Conservation (phyloP, 1,140 invertebrate genomes). For the Leptopilina boulardi region DNA sequence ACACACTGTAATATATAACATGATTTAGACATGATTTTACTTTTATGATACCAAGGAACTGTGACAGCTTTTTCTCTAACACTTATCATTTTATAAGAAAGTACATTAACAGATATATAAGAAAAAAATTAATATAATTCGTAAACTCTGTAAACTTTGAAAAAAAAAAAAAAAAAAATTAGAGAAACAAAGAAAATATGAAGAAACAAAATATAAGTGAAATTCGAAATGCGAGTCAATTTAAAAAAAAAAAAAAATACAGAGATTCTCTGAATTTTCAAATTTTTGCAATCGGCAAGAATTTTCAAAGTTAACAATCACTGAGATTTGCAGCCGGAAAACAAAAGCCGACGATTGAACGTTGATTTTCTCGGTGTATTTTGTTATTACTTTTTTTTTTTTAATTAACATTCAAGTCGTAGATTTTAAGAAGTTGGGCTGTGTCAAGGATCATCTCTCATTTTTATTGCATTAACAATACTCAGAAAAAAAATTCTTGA, state of each 20-base stretch:
- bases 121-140: conserved; percentile 49
- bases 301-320: conserved; percentile 49
- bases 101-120: conserved; percentile 28
- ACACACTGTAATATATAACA: conserved; percentile 68
- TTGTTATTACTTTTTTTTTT: not conserved
- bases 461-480: not conserved
- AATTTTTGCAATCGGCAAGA: conserved; percentile 44
- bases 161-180: conserved; percentile 55
- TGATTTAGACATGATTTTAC: conserved; percentile 64
- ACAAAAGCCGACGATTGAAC: conserved; percentile 32
- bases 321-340: conserved; percentile 57
- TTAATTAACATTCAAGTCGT: not conserved
- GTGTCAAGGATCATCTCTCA: conserved; percentile 26
- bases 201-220: conserved; percentile 46
- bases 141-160: conserved; percentile 59
- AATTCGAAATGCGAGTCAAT: conserved; percentile 54
- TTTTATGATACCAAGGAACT: conserved; percentile 61
- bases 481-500: not conserved
- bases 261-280: conserved; percentile 64
- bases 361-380: not conserved
- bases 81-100: conserved; percentile 54
- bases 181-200: conserved; percentile 46
- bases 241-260: conserved; percentile 52
- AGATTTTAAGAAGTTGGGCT: conserved; percentile 21
- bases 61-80: conserved; percentile 60